Evolutionary conservation across 2,797 vertebrate species (phyloP), one percentile per base, ranked within the genome.

Genomic region (Artibeus lituratus): DNA sequence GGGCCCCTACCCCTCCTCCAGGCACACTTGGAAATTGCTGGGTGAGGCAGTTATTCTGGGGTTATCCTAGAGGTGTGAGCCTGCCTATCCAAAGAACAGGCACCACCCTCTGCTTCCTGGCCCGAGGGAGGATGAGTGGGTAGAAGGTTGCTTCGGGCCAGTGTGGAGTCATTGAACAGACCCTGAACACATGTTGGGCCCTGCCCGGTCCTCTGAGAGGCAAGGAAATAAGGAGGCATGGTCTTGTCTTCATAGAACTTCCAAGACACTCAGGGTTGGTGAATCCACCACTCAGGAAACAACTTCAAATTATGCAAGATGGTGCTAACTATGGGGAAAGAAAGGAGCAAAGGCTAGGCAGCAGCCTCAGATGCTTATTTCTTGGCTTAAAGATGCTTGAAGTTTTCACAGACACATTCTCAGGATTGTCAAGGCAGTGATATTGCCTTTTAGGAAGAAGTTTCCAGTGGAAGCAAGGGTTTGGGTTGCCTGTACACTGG

Each of bases 401-500:
- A 51, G 77, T 80, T 76, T 78, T 62, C n/a, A 0, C 55, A n/a
- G 26, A 16, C 65, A 21, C 72, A 7, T 70, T 24, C 44, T 83
- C 91, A 76, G 94, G 85, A 49, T 85, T 3, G 16, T 35, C 2
- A 7, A 76, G 84, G 83, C 83, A 65, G 72, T 15, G 1, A 53
- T 16, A 10, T 16, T 69, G 87, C 53, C 76, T 93, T 83, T 94
- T 55, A 69, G 94, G 77, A 90, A 88, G 91, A 81, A 87, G 76
- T 94, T 94, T 88, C 72, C 90, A 91, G 72, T 11, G 24, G 26
- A 72, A 93, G 76, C 18, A 21, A 37, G 47, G 57, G 47, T 51
- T 80, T 62, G 65, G 73, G 53, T 44, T 67, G 32, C 55, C 35
- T 1, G 14, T 81, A 59, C 57, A 19, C 74, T 94, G 82, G 93